Conservation (phyloP, 2,888 invertebrate species). For the Tridacna gigas region DNA sequence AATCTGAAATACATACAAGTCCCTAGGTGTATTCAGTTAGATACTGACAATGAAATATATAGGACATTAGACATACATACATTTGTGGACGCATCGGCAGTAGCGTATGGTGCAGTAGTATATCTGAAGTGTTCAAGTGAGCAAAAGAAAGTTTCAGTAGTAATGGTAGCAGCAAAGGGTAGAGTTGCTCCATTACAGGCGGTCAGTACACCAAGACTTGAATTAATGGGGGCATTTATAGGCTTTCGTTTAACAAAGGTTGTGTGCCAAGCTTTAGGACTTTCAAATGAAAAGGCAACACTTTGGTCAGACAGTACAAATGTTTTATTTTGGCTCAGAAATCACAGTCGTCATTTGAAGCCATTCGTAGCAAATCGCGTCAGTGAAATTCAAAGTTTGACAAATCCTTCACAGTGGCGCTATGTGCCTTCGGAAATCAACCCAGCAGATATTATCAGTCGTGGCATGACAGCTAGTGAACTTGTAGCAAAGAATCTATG, state of each 20-base stretch:
- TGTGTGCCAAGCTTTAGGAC: constrained; percentile 19
- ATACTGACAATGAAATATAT: constrained; percentile 42
- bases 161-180: constrained; percentile 42
- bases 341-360: constrained; percentile 18
- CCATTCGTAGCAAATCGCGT: constrained; percentile 2
- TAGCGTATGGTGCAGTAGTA: no score
- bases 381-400: background rate
- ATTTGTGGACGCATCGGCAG: constrained; percentile 55
- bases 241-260: constrained; percentile 18
- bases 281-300: background rate
- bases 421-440: background rate
- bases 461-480: background rate
- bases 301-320: constrained; percentile 54
- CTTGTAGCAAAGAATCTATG: background rate
- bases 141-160: background rate
- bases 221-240: constrained; percentile 48
- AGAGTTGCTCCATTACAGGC: constrained; percentile 56
- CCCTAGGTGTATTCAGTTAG: no score
- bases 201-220: constrained; percentile 45
- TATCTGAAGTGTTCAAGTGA: no score
- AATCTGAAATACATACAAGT: constrained; percentile 28
- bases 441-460: background rate
- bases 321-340: constrained; percentile 58
- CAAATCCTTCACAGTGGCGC: background rate
- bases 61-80: constrained; percentile 36